Conservation (phyloP, 2,113 vertebrate genomes). For the Lepisosteus oculatus region DNA sequence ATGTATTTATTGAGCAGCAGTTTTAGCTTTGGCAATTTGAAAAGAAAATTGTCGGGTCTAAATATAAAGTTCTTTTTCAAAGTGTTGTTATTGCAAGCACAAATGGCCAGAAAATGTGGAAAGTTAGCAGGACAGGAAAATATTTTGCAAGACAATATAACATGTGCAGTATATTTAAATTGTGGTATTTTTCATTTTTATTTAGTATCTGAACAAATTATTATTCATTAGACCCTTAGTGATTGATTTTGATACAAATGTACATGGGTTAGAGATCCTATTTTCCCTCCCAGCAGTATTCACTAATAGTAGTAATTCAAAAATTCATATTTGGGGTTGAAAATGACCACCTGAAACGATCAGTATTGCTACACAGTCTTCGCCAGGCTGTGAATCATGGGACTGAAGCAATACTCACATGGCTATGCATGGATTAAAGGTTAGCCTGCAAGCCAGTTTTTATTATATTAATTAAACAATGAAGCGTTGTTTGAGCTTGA, state of each 20-base stretch:
- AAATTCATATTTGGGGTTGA: background rate
- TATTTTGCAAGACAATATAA: too few species aligned
- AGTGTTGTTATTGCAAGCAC: too few species aligned
- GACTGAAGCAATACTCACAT: constrained; percentile 43
- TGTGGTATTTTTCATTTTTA: too few species aligned
- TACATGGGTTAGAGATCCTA: background rate
- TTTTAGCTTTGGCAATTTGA: too few species aligned
- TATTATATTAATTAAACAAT: constrained; percentile 63
- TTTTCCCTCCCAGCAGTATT: background rate
- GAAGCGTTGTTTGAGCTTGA: constrained; percentile 65
- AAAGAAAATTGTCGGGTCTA: too few species aligned
- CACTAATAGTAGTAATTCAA: background rate
- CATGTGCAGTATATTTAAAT: too few species aligned
- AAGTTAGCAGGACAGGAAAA: too few species aligned
- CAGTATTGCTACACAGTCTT: background rate
- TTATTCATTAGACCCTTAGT: background rate
- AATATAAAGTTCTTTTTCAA: too few species aligned
- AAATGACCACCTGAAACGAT: background rate
- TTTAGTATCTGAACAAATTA: too few species aligned
- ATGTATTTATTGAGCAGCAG: too few species aligned
- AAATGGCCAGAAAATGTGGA: too few species aligned
- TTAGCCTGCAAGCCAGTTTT: constrained; percentile 62
- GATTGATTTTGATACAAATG: background rate
- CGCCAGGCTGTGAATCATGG: constrained; percentile 1
- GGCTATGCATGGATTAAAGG: constrained; percentile 57